A percentile compares a stretch with the other conserved stretches of the same genome.
Conservation (phyloP, 1,140 invertebrate genomes). For the Philopotamus ludificatus region DNA sequence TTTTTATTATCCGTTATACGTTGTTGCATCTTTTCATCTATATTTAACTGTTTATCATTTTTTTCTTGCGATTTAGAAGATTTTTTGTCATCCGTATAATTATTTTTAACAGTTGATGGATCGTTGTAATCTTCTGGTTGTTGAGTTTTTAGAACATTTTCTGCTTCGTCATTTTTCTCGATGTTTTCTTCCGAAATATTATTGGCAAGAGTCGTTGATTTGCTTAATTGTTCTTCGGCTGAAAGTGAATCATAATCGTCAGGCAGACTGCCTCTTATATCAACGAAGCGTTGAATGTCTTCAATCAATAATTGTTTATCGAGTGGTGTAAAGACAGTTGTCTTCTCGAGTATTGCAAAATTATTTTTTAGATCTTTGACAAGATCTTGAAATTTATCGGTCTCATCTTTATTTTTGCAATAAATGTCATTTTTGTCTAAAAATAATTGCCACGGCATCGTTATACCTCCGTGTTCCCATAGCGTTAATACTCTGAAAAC, state of each 20-base stretch:
- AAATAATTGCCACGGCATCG: conserved; percentile 38
- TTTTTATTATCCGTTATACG: too few species aligned
- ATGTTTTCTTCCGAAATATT: too few species aligned
- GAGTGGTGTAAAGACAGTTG: neutral
- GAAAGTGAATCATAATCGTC: too few species aligned
- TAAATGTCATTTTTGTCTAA: conserved; percentile 32
- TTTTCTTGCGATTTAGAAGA: conserved; percentile 6
- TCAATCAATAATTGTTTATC: conserved; percentile 6
- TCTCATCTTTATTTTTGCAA: conserved; percentile 16
- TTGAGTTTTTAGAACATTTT: neutral
- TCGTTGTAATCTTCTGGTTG: conserved; percentile 2
- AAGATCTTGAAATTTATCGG: conserved; percentile 25
- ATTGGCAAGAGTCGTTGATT: too few species aligned
- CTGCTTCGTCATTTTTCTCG: conserved; percentile 6
- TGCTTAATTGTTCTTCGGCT: too few species aligned
- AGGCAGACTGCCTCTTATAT: too few species aligned
- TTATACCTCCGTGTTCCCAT: conserved; percentile 38
- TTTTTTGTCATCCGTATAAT: neutral
- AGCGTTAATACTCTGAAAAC: conserved; percentile 33
- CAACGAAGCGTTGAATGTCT: conserved; percentile 8
- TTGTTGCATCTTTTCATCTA: neutral
- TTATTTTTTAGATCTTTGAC: conserved; percentile 24
- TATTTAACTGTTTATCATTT: neutral
- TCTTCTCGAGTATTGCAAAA: conserved; percentile 7
- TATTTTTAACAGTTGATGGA: neutral